Conservation (phyloP, 1,140 invertebrate genomes). For the Hyles euphorbiae region DNA sequence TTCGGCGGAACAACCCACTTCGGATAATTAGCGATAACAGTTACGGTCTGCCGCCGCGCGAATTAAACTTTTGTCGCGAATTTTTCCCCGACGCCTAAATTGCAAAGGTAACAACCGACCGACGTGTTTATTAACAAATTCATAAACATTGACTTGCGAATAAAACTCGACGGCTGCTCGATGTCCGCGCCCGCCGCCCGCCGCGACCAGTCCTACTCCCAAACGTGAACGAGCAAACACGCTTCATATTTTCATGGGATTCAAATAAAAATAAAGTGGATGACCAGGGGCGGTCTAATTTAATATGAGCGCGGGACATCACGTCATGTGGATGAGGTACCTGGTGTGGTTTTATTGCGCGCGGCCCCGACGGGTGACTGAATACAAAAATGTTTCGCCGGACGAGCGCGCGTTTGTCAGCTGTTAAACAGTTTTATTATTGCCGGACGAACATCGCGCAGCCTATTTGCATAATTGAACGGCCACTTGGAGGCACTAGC, state of each 20-base stretch:
- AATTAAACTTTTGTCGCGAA: conserved; percentile 37
- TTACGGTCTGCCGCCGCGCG: conserved; percentile 19
- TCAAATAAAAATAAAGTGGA: conserved; percentile 71
- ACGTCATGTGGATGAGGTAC: conserved; percentile 54
- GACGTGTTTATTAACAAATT: conserved; percentile 67
- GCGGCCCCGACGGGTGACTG: conserved; percentile 37
- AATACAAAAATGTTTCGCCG: conserved; percentile 53
- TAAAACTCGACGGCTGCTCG: conserved; percentile 38
- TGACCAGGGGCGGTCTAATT: conserved; percentile 65
- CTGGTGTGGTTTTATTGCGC: conserved; percentile 61
- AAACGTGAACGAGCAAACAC: conserved; percentile 57
- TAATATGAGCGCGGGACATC: conserved; percentile 63
- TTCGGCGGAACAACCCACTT: conserved; percentile 38
- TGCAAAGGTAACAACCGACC: conserved; percentile 42
- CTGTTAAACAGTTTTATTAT: conserved; percentile 74
- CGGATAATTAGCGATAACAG: conserved; percentile 44
- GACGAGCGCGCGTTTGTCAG: conserved; percentile 53
- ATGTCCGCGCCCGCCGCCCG: conserved; percentile 6
- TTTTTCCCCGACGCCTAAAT: conserved; percentile 37
- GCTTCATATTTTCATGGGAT: conserved; percentile 70
- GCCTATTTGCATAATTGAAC: conserved; percentile 75
- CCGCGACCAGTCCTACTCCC: conserved; percentile 16
- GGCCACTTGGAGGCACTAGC: conserved; percentile 69
- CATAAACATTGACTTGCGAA: conserved; percentile 65
- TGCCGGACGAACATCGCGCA: conserved; percentile 62